Conservation (phyloP, 1,140 invertebrate genomes). For the Calosoma granatense region DNA sequence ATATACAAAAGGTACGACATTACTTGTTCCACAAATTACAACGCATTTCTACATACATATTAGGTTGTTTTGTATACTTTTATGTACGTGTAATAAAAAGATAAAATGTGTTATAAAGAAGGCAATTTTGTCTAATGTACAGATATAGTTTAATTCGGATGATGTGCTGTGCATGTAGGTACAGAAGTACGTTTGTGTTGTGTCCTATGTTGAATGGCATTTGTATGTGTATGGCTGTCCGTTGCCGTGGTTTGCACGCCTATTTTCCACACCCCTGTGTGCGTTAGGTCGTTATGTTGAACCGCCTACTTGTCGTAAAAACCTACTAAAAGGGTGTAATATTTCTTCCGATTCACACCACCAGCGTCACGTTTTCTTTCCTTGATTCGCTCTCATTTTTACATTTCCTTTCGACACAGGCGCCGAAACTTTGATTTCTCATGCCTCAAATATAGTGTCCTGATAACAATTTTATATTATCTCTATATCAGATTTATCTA, state of each 20-base stretch:
- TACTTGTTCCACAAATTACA: no score
- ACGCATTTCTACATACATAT: no score
- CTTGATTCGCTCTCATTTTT: no score
- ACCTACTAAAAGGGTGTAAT: neutral
- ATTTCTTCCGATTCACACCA: constrained; percentile 5
- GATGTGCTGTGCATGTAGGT: no score
- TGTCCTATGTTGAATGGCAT: neutral
- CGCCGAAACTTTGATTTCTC: no score
- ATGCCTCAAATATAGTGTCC: no score
- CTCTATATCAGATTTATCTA: no score
- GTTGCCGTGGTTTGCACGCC: constrained; percentile 15
- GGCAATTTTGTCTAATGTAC: neutral
- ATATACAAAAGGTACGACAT: no score
- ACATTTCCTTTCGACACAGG: no score
- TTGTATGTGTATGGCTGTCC: neutral
- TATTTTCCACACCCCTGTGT: neutral
- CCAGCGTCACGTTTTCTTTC: no score
- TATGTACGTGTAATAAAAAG: neutral
- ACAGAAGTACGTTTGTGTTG: constrained; percentile 18
- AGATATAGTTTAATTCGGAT: neutral
- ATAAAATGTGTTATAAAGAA: neutral
- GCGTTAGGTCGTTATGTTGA: constrained; percentile 23
- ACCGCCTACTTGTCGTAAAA: neutral
- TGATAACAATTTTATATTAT: no score
- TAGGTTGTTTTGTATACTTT: no score